These are phyloP conservation scores for Papilio gigon DNA, from an alignment of 2,888 invertebrate species.

Conservation along the genomic window DNA sequence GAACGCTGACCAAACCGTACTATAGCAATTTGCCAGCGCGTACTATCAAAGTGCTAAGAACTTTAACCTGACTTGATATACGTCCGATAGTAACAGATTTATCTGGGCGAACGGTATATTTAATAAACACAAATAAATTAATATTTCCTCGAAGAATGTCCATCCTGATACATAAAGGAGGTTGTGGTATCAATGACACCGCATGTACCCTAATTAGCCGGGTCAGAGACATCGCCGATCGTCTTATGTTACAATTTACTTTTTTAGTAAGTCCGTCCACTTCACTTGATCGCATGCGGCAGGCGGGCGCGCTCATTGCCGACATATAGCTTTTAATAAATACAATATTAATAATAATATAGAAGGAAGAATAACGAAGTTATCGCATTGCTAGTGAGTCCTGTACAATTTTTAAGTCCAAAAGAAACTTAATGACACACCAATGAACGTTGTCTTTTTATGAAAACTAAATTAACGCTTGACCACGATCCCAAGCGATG, in stretches of 20 bases:
- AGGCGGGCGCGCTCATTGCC: background rate
- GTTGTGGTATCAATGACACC: background rate
- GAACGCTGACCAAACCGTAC: too few relatives aligned
- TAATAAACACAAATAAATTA: background rate
- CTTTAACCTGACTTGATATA: background rate
- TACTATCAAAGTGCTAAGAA: background rate
- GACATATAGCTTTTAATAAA: background rate
- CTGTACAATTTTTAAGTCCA: background rate
- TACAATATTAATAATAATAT: background rate
- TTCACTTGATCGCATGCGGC: background rate
- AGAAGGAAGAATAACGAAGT: background rate
- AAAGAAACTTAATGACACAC: background rate
- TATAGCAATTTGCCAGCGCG: too few relatives aligned
- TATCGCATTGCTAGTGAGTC: background rate
- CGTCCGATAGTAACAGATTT: background rate
- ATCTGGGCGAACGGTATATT: background rate
- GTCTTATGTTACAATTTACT: conserved; percentile 21
- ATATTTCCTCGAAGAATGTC: conserved; percentile 13
- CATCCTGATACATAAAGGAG: conserved; percentile 8
- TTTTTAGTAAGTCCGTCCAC: conserved; percentile 22
- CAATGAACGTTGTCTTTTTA: too few relatives aligned
- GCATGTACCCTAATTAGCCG: conserved; percentile 26
- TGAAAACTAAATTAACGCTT: too few relatives aligned
- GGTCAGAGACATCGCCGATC: conserved; percentile 24
- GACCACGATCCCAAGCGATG: too few relatives aligned